Percentiles rank a stretch among this genome's conserved stretches.
Conservation (phyloP, 2,113 vertebrate genomes). For the Hyla sarda region DNA sequence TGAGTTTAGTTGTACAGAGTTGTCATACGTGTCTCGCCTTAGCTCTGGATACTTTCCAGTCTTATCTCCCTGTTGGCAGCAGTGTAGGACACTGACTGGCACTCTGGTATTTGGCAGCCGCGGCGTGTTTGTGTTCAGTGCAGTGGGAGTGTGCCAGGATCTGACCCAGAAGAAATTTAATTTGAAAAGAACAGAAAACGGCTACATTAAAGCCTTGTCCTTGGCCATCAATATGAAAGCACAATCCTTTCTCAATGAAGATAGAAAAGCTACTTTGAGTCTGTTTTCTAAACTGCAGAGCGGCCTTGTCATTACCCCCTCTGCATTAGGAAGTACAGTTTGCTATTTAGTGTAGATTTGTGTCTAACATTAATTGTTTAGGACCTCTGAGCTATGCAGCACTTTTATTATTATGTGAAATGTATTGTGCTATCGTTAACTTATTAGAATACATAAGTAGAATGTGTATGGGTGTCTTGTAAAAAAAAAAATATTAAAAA, state of each 20-base stretch:
- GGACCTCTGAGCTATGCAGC: not conserved
- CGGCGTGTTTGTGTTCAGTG: constrained; percentile 21
- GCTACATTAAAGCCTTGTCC: constrained; percentile 30
- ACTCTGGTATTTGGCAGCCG: constrained; percentile 25
- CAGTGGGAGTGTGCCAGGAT: constrained; percentile 33
- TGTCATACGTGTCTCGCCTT: not conserved
- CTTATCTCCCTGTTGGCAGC: constrained; percentile 20
- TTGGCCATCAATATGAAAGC: constrained; percentile 30
- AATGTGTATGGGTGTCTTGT: not conserved
- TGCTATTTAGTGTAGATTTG: not conserved
- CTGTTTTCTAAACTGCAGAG: not conserved
- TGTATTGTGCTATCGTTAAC: not conserved
- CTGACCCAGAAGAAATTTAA: constrained; percentile 46
- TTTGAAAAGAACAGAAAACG: constrained; percentile 39
- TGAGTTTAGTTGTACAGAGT: not conserved
- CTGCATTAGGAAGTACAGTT: not conserved
- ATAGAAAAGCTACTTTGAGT: constrained; percentile 26
- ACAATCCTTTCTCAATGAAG: constrained; percentile 2
- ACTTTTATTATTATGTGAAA: not conserved
- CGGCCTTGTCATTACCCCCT: not conserved
- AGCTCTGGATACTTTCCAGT: constrained; percentile 24
- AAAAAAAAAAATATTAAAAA: too few relatives aligned
- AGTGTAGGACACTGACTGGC: constrained; percentile 9
- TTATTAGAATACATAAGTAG: not conserved
- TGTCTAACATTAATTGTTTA: not conserved